A percentile compares a stretch with the other conserved stretches of the same genome.
Evolutionary conservation across 2,113 vertebrate species (phyloP).

Genomic region (Calidris pugnax): DNA sequence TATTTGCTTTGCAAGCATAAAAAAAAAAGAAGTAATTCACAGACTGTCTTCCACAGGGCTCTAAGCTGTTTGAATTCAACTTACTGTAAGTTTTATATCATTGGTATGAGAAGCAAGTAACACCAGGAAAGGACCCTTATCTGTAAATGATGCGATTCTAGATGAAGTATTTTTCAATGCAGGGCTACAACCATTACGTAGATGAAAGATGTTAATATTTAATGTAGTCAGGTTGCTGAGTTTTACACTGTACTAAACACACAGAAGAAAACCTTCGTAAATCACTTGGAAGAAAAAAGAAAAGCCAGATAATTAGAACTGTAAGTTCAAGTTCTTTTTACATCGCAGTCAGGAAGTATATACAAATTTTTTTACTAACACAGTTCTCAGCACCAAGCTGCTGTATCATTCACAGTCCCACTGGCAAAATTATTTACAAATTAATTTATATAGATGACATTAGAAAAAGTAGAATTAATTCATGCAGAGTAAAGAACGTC

Average conservation of each 20-base stretch:
- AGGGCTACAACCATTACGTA: not conserved
- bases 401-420: not conserved
- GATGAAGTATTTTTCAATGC: not conserved
- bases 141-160: fast-evolving
- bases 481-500: not conserved
- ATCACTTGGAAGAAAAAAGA: not conserved
- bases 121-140: not conserved
- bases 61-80: not conserved
- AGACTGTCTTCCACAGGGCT: not conserved
- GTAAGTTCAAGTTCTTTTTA: not conserved
- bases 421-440: not conserved
- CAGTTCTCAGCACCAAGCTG: not conserved
- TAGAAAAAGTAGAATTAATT: not conserved
- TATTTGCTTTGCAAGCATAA: not conserved
- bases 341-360: not conserved
- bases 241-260: not conserved
- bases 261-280: not conserved
- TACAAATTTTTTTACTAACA: not conserved
- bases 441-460: not conserved
- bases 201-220: not conserved
- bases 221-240: not conserved
- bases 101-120: not conserved
- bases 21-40: not conserved
- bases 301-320: not conserved
- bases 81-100: not conserved